Evolutionary conservation across 2,888 invertebrate genomes (phyloP).

Genomic region (Lasioglossum vierecki): DNA sequence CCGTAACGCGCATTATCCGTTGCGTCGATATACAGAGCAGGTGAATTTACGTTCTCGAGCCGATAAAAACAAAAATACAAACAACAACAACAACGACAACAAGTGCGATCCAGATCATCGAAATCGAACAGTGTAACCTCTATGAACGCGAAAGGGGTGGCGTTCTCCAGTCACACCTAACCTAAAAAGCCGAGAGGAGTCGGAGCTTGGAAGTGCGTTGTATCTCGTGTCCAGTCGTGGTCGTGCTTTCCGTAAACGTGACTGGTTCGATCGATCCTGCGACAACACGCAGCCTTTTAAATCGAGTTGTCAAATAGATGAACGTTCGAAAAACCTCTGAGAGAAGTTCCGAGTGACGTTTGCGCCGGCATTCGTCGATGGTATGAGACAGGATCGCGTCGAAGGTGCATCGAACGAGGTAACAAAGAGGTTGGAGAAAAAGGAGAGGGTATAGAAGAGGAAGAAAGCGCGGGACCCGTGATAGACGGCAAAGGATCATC

Average conservation of each 20-base stretch:
- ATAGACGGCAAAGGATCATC: neutral
- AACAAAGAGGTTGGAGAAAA: neutral
- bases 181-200: slow-evolving; percentile 19
- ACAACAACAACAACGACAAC: slow-evolving; percentile 1
- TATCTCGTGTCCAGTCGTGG: slow-evolving; percentile 23
- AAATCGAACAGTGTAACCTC: neutral
- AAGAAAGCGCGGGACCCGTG: neutral
- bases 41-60: neutral
- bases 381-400: slow-evolving; percentile 21
- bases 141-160: no score
- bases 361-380: neutral
- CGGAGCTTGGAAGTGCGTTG: neutral
- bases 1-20: slow-evolving; percentile 62
- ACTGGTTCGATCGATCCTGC: neutral
- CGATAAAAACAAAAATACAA: neutral
- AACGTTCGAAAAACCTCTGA: neutral
- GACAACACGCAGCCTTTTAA: neutral
- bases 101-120: neutral
- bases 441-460: slow-evolving; percentile 37
- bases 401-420: slow-evolving; percentile 12
- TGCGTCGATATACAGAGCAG: slow-evolving; percentile 17
- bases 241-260: slow-evolving; percentile 39
- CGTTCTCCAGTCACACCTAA: neutral
- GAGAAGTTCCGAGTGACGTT: neutral
- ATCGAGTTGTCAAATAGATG: neutral